Evolutionary conservation across 2,797 vertebrate genomes (phyloP).

Genomic region (Poeciliopsis paucimaculata): DNA sequence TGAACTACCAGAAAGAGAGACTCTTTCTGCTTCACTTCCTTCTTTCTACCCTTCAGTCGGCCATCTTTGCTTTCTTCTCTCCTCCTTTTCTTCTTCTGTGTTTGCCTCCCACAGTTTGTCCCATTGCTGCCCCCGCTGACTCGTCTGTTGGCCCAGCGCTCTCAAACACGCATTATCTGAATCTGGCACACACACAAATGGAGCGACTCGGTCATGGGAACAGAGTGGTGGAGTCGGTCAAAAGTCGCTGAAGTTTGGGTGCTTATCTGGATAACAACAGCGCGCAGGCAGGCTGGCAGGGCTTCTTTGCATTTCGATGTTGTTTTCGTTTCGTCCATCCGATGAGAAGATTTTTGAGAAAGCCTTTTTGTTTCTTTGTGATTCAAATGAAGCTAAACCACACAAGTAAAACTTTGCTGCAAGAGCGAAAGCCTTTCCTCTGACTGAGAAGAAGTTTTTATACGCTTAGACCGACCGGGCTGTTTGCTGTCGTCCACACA

Average conservation of each 20-base stretch:
- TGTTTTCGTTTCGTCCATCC: conserved; percentile 31
- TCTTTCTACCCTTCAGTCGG: conserved; percentile 61
- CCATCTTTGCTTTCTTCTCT: conserved; percentile 20
- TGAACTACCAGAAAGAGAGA: conserved; percentile 63
- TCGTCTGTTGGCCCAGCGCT: conserved; percentile 68
- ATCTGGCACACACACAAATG: conserved; percentile 4
- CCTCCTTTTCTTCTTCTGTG: conserved; percentile 36
- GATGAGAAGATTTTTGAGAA: conserved; percentile 18
- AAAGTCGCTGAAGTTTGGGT: conserved; percentile 25
- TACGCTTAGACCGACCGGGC: conserved; percentile 3
- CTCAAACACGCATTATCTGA: conserved; percentile 31
- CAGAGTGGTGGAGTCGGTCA: conserved; percentile 43
- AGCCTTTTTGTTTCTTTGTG: conserved; percentile 66
- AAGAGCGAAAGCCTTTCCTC: conserved; percentile 33
- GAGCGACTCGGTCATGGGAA: conserved; percentile 46
- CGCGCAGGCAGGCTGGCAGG: not conserved
- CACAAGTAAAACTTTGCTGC: conserved; percentile 36
- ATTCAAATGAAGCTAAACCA: conserved; percentile 67
- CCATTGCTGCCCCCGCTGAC: conserved; percentile 32
- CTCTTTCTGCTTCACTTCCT: conserved; percentile 61
- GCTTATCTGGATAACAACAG: conserved; percentile 35
- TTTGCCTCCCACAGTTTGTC: conserved; percentile 43
- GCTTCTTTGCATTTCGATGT: conserved; percentile 44
- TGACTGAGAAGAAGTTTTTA: conserved; percentile 20
- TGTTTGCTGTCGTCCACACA: conserved; percentile 26